phyloP scores from a whole-genome alignment of 1,140 invertebrate genomes.

The Drosophila ficusphila region DNA sequence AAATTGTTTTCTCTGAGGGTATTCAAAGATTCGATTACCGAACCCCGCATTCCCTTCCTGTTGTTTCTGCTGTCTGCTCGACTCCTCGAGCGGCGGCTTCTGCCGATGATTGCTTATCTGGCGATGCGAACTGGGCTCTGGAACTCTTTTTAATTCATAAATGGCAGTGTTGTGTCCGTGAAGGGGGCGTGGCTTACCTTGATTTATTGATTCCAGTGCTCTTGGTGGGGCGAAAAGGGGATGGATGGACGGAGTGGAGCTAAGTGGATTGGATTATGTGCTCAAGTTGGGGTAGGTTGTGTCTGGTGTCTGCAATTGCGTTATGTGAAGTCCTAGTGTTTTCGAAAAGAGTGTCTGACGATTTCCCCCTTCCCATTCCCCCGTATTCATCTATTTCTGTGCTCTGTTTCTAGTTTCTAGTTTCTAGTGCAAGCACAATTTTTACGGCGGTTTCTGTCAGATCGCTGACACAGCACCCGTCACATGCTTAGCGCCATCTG shows the following conservation, averaged over 20 bases:
- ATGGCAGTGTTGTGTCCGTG: constrained; percentile 31
- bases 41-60: neutral
- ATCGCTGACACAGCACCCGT: constrained; percentile 50
- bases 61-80: constrained; percentile 2
- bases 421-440: constrained; percentile 16
- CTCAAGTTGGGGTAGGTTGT: constrained; percentile 36
- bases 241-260: constrained; percentile 6
- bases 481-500: constrained; percentile 41
- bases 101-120: constrained; percentile 45
- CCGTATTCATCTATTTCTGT: constrained; percentile 1
- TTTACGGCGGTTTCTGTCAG: constrained; percentile 20
- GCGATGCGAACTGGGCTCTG: constrained; percentile 18
- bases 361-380: neutral
- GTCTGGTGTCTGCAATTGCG: constrained; percentile 22
- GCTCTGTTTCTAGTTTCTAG: constrained; percentile 7
- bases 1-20: neutral
- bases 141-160: constrained; percentile 66
- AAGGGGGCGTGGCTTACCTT: constrained; percentile 54
- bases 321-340: neutral
- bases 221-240: neutral
- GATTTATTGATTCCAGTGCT: constrained; percentile 58
- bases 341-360: neutral
- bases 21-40: neutral
- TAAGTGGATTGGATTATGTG: constrained; percentile 44
- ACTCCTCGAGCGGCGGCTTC: constrained; percentile 14